Evolutionary conservation across 2,888 invertebrate species (phyloP).

Genomic region (Pristionchus entomophagus): DNA sequence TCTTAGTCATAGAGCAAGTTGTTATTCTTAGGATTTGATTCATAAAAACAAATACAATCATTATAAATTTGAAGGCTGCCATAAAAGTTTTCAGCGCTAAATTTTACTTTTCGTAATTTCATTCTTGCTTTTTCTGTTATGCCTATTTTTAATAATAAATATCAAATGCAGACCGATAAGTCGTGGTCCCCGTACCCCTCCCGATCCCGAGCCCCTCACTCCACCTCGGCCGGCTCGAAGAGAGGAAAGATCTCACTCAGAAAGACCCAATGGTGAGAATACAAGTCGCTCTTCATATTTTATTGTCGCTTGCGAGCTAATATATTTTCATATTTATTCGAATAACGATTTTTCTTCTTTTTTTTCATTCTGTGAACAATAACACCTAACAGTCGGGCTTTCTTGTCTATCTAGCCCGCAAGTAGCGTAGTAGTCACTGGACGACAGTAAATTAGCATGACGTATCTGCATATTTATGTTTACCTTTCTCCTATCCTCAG

Average conservation of each 20-base stretch:
- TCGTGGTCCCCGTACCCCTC: constrained; percentile 45
- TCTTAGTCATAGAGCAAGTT: no score
- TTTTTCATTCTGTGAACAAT: no score
- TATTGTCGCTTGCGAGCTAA: neutral
- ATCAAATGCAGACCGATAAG: neutral
- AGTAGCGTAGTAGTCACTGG: no score
- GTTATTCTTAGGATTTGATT: neutral
- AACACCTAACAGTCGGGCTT: no score
- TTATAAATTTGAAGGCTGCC: neutral
- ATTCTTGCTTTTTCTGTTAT: no score
- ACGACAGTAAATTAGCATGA: no score
- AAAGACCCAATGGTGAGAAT: neutral
- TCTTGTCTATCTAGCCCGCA: no score
- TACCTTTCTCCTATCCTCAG: neutral
- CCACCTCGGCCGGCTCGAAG: neutral
- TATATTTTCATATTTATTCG: neutral
- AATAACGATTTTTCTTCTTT: no score
- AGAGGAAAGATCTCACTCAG: constrained; percentile 3
- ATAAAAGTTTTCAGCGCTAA: neutral
- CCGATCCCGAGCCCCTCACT: neutral
- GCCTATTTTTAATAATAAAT: neutral
- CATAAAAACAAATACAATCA: neutral
- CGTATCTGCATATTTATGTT: neutral
- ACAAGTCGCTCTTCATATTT: neutral
- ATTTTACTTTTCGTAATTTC: no score